phyloP scores from a whole-genome alignment of 2,888 invertebrate genomes.

The Zhuqinia jingwanae region DNA sequence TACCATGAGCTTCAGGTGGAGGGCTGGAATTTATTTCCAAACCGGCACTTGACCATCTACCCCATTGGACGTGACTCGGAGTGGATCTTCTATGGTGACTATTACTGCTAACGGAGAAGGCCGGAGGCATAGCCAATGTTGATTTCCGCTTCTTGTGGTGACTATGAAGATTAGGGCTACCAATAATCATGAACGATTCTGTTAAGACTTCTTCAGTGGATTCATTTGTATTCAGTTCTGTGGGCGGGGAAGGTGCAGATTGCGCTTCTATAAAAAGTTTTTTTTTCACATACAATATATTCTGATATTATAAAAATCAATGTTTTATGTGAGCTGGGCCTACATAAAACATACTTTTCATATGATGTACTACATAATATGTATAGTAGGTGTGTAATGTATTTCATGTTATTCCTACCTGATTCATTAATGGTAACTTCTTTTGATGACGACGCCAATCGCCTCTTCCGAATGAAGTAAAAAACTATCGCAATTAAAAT shows the following conservation, averaged over 20 bases:
- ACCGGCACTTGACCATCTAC: slow-evolving; percentile 54
- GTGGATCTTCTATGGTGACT: slow-evolving; percentile 43
- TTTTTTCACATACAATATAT: too few relatives aligned
- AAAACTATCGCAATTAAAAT: background rate
- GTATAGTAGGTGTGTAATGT: too few relatives aligned
- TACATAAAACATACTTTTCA: too few relatives aligned
- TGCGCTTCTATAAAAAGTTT: slow-evolving; percentile 3
- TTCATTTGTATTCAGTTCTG: background rate
- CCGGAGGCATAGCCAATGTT: slow-evolving; percentile 54
- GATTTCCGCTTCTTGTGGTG: slow-evolving; percentile 36
- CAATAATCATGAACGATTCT: slow-evolving; percentile 31
- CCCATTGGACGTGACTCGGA: slow-evolving; percentile 26
- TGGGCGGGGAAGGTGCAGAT: background rate
- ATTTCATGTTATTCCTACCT: background rate
- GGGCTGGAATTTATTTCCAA: slow-evolving; percentile 23
- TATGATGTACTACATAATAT: too few relatives aligned
- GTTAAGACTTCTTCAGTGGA: background rate
- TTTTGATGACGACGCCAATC: background rate
- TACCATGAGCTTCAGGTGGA: background rate
- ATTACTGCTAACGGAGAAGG: slow-evolving; percentile 22
- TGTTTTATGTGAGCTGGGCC: too few relatives aligned
- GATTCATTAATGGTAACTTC: background rate
- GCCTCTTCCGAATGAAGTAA: background rate
- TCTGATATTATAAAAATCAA: too few relatives aligned
- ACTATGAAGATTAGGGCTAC: background rate